A percentile compares a stretch with the other conserved stretches of the same genome.
Evolutionary conservation across 1,140 invertebrate genomes (phyloP).

Genomic region (Danaus plexippus): DNA sequence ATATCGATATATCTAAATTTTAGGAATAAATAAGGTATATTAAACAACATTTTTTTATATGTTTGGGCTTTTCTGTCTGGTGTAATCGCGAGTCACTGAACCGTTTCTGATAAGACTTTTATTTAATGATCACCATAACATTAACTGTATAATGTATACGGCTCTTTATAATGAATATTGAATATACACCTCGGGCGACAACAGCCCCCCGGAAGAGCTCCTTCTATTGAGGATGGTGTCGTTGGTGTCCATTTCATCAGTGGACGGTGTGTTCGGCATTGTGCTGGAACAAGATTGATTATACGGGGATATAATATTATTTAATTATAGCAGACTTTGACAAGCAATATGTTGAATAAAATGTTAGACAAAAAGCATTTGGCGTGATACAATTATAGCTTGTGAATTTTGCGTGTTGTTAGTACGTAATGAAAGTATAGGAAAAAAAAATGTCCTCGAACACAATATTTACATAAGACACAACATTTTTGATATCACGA

Average conservation of each 20-base stretch:
- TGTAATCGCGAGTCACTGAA: no score
- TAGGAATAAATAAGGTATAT: no score
- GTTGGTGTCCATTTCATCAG: slow-evolving; percentile 76
- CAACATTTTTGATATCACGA: no score
- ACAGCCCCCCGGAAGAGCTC: slow-evolving; percentile 83
- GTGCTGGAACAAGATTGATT: slow-evolving; percentile 53
- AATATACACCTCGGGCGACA: slow-evolving; percentile 81
- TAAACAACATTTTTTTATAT: no score
- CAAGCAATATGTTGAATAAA: not conserved
- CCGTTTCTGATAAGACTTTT: not conserved
- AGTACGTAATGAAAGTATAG: no score
- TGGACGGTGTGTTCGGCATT: slow-evolving; percentile 78
- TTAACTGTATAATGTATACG: not conserved
- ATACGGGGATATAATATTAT: not conserved
- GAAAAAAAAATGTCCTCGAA: no score
- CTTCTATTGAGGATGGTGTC: slow-evolving; percentile 77
- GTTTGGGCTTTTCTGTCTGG: no score
- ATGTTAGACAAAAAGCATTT: no score
- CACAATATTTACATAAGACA: no score
- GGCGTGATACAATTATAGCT: no score
- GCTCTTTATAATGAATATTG: not conserved
- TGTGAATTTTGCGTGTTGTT: no score
- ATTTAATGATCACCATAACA: not conserved
- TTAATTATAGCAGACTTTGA: not conserved
- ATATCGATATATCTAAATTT: not conserved